Evolutionary conservation across 2,888 invertebrate genomes (phyloP), one percentile per base, ranked within the genome.

Genomic region (Zygogramma bicolorata): DNA sequence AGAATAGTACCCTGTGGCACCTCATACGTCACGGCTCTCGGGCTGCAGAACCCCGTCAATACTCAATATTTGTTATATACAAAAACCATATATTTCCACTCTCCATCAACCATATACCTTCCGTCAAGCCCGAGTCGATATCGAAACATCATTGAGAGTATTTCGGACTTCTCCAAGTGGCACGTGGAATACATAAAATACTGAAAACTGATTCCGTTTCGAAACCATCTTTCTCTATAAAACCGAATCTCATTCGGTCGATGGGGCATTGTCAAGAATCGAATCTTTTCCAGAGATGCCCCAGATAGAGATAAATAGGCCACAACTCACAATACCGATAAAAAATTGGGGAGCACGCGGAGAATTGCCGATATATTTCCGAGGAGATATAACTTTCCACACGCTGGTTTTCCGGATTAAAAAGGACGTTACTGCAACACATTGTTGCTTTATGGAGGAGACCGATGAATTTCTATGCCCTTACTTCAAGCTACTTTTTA

Each of bases 371-470:
- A 63, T 63, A 63, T 63, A 46, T 63, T 46, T 63, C 53, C 1
- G 27, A 25, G 27, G n/a, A 27, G 25, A 53, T 53, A 25, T 13
- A 29, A 63, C 34, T 65, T 31, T 61, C 68, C 34, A 57, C 72
- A 68, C 25, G 72, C 72, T 72, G 72, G 18, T 68, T 60, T 10
- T 68, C 57, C 40, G 61, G 65, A 72, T 72, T 72, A 68, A 72
- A 71, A 71, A 68, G 65, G 49, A 65, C 60, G 68, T 62, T 49
- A 59, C 65, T 62, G 25, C 25, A 25, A 57, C 66, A 68, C 68
- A 68, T 72, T 72, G 68, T 68, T 53, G 65, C 61, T 61, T 72
- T 72, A 69, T 72, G 57, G 71, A 34, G 29, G 70, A 61, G 18
- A 42, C 25, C 42, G 49, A 70, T 70, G 66, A 70, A 70, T 70